Base-by-base conservation (phyloP, 2,797 vertebrate genomes). In the Lepus townsendii region DNA sequence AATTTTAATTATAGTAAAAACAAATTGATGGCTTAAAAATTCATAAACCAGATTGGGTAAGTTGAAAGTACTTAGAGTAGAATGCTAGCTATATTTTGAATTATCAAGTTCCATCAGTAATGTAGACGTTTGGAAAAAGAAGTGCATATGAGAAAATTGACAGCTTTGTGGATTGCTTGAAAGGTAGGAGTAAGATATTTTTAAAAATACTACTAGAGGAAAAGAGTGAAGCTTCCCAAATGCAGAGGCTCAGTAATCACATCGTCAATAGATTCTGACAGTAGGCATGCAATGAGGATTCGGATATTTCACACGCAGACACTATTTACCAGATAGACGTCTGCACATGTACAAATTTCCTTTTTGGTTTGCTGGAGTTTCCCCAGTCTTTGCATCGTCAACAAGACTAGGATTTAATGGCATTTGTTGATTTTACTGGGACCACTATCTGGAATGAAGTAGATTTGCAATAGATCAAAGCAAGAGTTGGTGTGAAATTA, bases 231-330 rank as follows among this genome's bases (percentile, higher is more conserved):
- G 87, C 78, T 95, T 82, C 11, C 2, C 76, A 96, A 97, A 96
- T 94, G 63, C 87, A 97, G 95, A 96, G 94, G 97, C 63, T 88
- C 26, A 73, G 85, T 98, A 98, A 98, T 98, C 98, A 98, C 89
- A 60, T 94, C 97, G 94, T 96, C 97, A 97, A 97, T 98, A 97
- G 86, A 96, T 96, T 97, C 89, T 98, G 98, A 98, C 98, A 98
- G 97, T 88, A 94, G 88, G 86, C 92, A 95, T 96, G 95, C 97
- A 97, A 88, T 95, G 94, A 97, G 96, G 98, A 96, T 95, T 93
- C 91, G 96, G 84, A 96, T 96, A 91, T 96, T 97, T 98, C 93
- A 97, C 97, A 98, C 91, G 97, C 91, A 97, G 96, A 96, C 92
- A 95, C 95, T 97, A 91, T 89, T 97, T 84, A 92, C 97, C 88